Evolutionary conservation across 2,113 vertebrate genomes (phyloP).

Genomic region (Prunella fulvescens): DNA sequence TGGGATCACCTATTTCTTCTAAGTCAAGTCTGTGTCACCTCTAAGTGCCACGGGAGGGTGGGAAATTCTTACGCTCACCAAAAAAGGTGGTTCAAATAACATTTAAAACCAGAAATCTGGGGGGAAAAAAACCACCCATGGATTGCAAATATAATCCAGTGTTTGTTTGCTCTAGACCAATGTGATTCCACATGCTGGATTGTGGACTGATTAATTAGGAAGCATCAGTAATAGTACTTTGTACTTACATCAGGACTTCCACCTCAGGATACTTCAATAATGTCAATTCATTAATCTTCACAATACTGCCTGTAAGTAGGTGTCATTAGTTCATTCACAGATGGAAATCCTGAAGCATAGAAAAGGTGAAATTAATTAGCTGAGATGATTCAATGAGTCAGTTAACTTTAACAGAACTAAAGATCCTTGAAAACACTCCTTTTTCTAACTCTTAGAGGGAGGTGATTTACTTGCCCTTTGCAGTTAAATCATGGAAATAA

Average conservation of each 20-base stretch:
- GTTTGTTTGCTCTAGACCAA: neutral
- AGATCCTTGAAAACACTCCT: neutral
- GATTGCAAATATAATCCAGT: neutral
- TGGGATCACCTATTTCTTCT: neutral
- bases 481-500: neutral
- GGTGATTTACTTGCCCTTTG: conserved; percentile 5
- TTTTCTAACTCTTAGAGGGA: neutral
- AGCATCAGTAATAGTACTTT: neutral
- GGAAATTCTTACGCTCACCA: neutral
- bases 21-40: neutral
- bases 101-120: neutral
- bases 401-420: neutral
- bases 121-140: neutral
- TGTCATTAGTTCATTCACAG: conserved; percentile 37
- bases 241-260: conserved; percentile 27
- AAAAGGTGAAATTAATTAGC: conserved; percentile 42
- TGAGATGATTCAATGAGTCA: neutral
- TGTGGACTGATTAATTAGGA: neutral
- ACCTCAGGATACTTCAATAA: conserved; percentile 45
- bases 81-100: neutral
- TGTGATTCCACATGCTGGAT: neutral
- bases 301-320: conserved; percentile 16
- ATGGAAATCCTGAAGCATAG: conserved; percentile 25
- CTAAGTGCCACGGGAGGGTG: rapidly evolving
- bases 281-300: conserved; percentile 48